Evolutionary conservation across 2,113 vertebrate species (phyloP), one percentile per base, ranked within the genome.

Genomic region (Epinephelus cyanopodus): DNA sequence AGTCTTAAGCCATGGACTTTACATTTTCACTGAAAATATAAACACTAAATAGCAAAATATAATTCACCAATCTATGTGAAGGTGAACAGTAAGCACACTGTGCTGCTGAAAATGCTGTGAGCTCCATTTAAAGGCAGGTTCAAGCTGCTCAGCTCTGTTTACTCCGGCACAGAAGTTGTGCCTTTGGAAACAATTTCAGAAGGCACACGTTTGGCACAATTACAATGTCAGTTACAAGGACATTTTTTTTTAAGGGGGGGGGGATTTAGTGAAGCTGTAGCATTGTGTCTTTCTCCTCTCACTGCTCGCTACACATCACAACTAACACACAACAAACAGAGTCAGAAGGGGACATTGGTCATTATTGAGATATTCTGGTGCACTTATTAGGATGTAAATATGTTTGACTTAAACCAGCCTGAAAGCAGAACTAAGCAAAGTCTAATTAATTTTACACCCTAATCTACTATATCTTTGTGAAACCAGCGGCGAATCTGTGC

Each of bases 141-240:
- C 12, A n/a, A 61, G 19, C 4, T 18, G 58, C 60, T 53, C 9
- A 17, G 45, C 60, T 63, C 14, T 4, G 7, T n/a, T 48, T 19
- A 47, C 69, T 14, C 33, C 15, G 0, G 53, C 33, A 6, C 33
- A 57, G 37, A 29, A 7, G 17, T 0, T 48, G 23, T 19, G 71
- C 25, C 71, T 63, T 74, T 53, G 15, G n/a, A 25, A 75, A 64
- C 48, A 14, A 13, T 42, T 39, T 64, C 60, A 64, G 15, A 27
- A 33, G 25, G 14, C 42, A n/a, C 18, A 48, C 0, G 4, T 29
- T 47, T 74, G 39, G 29, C 45, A 63, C 14, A 52, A 61, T 48
- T 33, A 74, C 42, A 74, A 52, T 23, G 72, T 60, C 47, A 62
- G 27, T 37, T 37, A 52, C 58, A 74, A 62, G 19, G 58, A 11